Conservation (phyloP, 2,888 invertebrate species). For the Disparrhopalites patrizii region DNA sequence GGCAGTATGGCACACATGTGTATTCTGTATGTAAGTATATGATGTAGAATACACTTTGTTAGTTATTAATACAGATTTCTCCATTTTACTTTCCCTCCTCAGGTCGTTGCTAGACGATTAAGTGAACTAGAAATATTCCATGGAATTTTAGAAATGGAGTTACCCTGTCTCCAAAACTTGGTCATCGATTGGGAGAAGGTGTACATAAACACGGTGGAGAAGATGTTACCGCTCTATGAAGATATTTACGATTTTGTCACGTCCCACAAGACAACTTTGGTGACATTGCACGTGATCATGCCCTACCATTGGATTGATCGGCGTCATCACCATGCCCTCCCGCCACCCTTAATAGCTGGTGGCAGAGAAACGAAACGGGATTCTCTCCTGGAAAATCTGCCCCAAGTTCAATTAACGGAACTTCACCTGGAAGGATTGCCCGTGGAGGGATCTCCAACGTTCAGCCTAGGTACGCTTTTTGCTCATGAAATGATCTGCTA, state of each 20-base stretch:
- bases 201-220: neutral
- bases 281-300: neutral
- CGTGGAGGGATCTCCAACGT: neutral
- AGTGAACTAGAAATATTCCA: neutral
- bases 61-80: neutral
- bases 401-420: neutral
- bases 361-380: neutral
- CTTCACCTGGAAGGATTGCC: neutral
- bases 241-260: constrained; percentile 8
- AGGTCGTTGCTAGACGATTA: neutral
- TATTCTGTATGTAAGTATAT: neutral
- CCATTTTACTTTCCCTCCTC: neutral
- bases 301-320: constrained; percentile 8
- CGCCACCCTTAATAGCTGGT: neutral
- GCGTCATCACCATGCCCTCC: too few species aligned
- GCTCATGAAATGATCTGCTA: neutral
- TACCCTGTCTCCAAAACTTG: neutral
- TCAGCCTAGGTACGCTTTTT: neutral
- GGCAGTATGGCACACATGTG: too few species aligned
- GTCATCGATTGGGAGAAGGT: neutral
- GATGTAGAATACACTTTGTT: neutral
- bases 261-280: neutral
- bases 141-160: neutral
- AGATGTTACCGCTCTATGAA: neutral
- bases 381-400: neutral